phyloP scores from a whole-genome alignment of 2,888 invertebrate species.

The Cephus pulcher region DNA sequence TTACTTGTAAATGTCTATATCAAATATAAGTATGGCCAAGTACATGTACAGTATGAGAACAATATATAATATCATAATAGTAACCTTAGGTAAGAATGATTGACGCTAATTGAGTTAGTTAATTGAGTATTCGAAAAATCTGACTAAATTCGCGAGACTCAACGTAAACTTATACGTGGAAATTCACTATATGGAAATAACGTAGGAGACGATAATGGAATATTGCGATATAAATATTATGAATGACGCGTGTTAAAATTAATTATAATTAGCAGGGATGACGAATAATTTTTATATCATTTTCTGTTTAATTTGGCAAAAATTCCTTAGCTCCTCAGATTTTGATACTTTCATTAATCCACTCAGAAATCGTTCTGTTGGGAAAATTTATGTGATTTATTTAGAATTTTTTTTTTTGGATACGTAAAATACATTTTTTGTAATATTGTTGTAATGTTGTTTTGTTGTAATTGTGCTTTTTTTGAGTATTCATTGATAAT shows the following conservation, averaged over 20 bases:
- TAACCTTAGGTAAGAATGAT: not conserved
- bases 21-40: constrained; percentile 16
- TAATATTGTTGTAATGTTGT: too few relatives aligned
- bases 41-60: constrained; percentile 15
- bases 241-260: not conserved
- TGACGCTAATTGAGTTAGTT: not conserved
- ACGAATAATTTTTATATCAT: not conserved
- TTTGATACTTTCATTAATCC: not conserved
- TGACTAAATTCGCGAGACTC: not conserved
- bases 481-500: not conserved
- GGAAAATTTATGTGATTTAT: not conserved
- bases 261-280: not conserved
- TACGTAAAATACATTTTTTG: not conserved
- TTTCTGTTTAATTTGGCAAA: not conserved
- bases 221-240: not conserved
- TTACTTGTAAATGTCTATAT: constrained; percentile 35
- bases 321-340: not conserved
- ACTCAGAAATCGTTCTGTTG: not conserved
- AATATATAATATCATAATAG: constrained; percentile 1
- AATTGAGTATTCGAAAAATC: not conserved
- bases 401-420: not conserved
- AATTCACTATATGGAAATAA: not conserved
- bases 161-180: not conserved
- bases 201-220: not conserved
- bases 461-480: not conserved